Percentiles rank a stretch among this genome's conserved stretches.
phyloP scores from a whole-genome alignment of 1,140 invertebrate species.

The Lithobius niger region DNA sequence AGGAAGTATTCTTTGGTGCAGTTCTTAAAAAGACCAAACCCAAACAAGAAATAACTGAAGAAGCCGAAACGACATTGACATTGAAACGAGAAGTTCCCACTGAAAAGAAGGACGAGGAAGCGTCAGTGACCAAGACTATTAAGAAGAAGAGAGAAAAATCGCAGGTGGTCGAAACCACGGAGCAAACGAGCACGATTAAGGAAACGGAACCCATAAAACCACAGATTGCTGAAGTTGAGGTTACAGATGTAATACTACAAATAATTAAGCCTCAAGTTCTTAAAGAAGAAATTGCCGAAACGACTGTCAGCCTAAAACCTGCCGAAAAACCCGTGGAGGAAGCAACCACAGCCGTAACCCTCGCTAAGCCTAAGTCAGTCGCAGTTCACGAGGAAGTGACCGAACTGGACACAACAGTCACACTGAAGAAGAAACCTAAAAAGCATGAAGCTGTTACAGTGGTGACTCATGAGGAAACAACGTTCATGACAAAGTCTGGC shows the following conservation, averaged over 20 bases:
- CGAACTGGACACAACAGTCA: too few species aligned
- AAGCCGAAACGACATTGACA: constrained; percentile 10
- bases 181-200: constrained; percentile 34
- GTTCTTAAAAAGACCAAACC: background rate
- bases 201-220: background rate
- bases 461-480: too few species aligned
- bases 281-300: too few species aligned
- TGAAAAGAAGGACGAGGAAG: constrained; percentile 32
- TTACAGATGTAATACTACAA: background rate
- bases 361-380: too few species aligned
- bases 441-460: too few species aligned
- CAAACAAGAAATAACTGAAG: constrained; percentile 9
- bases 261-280: constrained; percentile 4
- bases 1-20: constrained; percentile 5
- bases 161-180: background rate
- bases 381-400: too few species aligned
- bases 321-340: too few species aligned
- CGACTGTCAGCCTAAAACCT: too few species aligned
- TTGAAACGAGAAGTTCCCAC: constrained; percentile 20
- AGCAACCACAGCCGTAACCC: too few species aligned
- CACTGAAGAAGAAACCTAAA: too few species aligned
- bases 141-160: background rate
- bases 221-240: constrained; percentile 3
- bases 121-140: background rate
- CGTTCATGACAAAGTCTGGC: too few species aligned